A percentile compares a stretch with the other conserved stretches of the same genome.
These are phyloP conservation scores for Micromussa lordhowensis DNA, from an alignment of 92 coral and sea anemone species.

Conservation along the genomic window DNA sequence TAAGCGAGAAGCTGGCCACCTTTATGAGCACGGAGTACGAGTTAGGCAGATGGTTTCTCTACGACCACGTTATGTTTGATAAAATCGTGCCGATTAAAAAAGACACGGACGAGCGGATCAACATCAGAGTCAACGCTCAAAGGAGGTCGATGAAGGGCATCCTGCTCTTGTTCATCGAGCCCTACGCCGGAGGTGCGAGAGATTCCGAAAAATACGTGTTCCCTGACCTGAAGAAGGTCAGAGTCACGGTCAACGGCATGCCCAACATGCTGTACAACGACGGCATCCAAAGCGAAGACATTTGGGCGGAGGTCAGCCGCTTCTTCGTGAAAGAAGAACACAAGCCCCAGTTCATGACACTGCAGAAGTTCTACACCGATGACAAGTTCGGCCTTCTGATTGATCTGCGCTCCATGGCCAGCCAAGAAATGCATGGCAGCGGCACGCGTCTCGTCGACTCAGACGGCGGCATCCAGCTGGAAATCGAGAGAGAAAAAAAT, in stretches of 20 bases:
- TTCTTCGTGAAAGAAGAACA: background rate
- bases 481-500: background rate
- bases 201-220: slow-evolving; percentile 30
- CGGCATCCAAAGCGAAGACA: background rate
- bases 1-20: background rate
- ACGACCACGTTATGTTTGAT: slow-evolving; percentile 18
- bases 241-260: too few relatives aligned
- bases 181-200: slow-evolving; percentile 10
- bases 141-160: slow-evolving; percentile 25
- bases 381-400: background rate
- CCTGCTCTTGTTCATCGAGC: slow-evolving; percentile 34
- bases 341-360: background rate
- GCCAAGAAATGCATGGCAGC: background rate
- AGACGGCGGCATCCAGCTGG: background rate
- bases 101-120: background rate
- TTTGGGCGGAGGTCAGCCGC: slow-evolving; percentile 12
- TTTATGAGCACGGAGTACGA: background rate
- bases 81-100: background rate
- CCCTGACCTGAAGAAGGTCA: slow-evolving; percentile 35
- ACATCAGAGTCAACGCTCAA: slow-evolving; percentile 10
- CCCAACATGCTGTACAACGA: slow-evolving; percentile 49
- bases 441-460: background rate
- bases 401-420: slow-evolving; percentile 5
- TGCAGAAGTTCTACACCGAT: background rate
- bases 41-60: slow-evolving; percentile 8